Conservation (phyloP, 2,113 vertebrate genomes). For the Chaetodon trifascialis region DNA sequence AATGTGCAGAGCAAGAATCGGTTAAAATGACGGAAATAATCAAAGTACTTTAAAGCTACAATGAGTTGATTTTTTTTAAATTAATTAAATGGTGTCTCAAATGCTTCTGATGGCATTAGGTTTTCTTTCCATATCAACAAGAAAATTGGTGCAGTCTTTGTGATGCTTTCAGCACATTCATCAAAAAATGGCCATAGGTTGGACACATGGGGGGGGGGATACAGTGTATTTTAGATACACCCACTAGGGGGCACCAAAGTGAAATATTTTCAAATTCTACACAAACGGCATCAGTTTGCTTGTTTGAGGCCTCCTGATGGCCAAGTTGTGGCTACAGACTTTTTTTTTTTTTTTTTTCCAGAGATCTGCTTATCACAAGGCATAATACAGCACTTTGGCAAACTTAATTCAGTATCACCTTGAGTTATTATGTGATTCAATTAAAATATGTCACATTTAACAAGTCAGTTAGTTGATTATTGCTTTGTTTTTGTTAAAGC, state of each 20-base stretch:
- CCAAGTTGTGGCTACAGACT: too few relatives aligned
- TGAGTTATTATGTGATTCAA: background rate
- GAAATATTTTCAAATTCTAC: background rate
- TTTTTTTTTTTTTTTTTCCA: too few relatives aligned
- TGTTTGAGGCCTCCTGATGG: background rate
- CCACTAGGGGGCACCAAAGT: background rate
- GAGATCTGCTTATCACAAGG: background rate
- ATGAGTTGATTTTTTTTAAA: background rate
- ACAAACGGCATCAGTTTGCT: background rate
- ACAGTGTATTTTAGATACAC: background rate
- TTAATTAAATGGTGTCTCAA: background rate
- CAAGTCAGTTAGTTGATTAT: background rate
- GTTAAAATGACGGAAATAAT: background rate
- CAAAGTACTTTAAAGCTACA: background rate
- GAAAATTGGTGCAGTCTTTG: background rate
- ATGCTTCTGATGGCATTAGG: background rate
- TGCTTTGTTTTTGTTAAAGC: background rate
- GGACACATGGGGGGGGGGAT: too few relatives aligned
- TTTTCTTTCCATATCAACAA: background rate
- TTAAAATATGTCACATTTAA: background rate
- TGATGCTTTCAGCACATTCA: background rate
- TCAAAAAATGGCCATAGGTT: background rate
- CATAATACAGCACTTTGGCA: background rate
- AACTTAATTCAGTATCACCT: background rate
- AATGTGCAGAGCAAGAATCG: background rate